Evolutionary conservation across 1,140 invertebrate species (phyloP), one percentile per base, ranked within the genome.

Genomic region (Trialeurodes vaporariorum): DNA sequence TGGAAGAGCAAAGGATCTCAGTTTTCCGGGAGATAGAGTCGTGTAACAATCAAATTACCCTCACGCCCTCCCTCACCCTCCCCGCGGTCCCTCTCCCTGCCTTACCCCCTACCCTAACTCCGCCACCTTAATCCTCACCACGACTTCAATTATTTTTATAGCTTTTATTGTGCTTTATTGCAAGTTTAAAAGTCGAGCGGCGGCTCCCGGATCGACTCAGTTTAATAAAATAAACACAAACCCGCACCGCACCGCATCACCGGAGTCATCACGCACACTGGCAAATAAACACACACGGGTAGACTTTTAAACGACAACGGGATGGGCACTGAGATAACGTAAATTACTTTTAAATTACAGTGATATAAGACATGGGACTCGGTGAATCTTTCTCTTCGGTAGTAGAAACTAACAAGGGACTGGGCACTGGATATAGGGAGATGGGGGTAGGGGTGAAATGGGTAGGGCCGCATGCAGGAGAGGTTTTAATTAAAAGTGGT

Each of bases 221-320:
- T 49, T 49, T 49, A 49, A 49, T 49, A 49, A 49, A 49, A 49
- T 49, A 49, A 49, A 49, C n/a, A n/a, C 34, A 49, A 49, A 49
- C 34, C 34, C 34, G 17, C 34, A n/a, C n/a, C n/a, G n/a, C n/a
- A n/a, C n/a, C n/a, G n/a, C n/a, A n/a, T n/a, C n/a, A n/a, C n/a
- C n/a, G n/a, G n/a, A n/a, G n/a, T n/a, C n/a, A n/a, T n/a, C n/a
- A n/a, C n/a, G n/a, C n/a, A n/a, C n/a, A n/a, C n/a, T n/a, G n/a
- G n/a, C n/a, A n/a, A n/a, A n/a, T n/a, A n/a, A n/a, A n/a, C n/a
- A n/a, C n/a, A n/a, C n/a, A n/a, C n/a, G n/a, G n/a, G n/a, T n/a
- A n/a, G n/a, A n/a, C n/a, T n/a, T n/a, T n/a, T n/a, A n/a, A n/a
- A n/a, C n/a, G 5, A 9, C 17, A 49, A 49, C 34, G 34, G 34